Base-by-base conservation (phyloP, 2,113 vertebrate species). In the Nothoprocta perdicaria region DNA sequence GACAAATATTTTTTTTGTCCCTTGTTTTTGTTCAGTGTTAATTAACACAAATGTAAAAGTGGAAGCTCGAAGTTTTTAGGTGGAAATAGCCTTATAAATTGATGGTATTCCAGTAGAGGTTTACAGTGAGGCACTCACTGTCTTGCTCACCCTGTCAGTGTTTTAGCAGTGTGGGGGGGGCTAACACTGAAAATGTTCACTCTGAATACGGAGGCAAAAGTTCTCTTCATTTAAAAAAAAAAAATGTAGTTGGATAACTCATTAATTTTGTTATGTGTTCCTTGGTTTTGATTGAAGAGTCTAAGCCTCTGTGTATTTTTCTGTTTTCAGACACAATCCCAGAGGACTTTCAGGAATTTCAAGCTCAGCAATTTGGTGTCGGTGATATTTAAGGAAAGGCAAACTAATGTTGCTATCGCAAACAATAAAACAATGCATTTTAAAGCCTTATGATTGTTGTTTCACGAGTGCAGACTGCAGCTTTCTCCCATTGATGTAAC, bases 281-380 rank as follows among this genome's bases (percentile, higher is more conserved):
- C 67, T 43, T 29, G 27, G 31, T 92, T 91, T 75, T 86, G 31
- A 67, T 16, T 40, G 53, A 63, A 62, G 12, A 68, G 4, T 50
- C 33, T 96, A 33, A 97, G 80, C 16, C 58, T 60, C 5, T 76
- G 27, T 10, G 0, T 82, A 6, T 66, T 84, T 82, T 95, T n/a
- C 88, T 80, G 43, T 83, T 97, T 94, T 68, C 97, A 99, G 99
- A 99, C 76, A 99, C 98, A 66, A 99, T 99, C 91, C 99, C 99
- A 78, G 98, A 97, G 76, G 98, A 99, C 96, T 99, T 98, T 41
- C 96, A 98, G 92, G 98, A 98, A 83, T 98, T 98, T 88, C 97
- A 97, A 84, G 95, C 97, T 67, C 98, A 98, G 96, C 96, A 97
- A 61, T 96, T 98, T 84, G 94, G 98, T 40, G 94, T 97, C 97